Evolutionary conservation across 2,113 vertebrate species (phyloP).

Genomic region (Seriola aureovittata): DNA sequence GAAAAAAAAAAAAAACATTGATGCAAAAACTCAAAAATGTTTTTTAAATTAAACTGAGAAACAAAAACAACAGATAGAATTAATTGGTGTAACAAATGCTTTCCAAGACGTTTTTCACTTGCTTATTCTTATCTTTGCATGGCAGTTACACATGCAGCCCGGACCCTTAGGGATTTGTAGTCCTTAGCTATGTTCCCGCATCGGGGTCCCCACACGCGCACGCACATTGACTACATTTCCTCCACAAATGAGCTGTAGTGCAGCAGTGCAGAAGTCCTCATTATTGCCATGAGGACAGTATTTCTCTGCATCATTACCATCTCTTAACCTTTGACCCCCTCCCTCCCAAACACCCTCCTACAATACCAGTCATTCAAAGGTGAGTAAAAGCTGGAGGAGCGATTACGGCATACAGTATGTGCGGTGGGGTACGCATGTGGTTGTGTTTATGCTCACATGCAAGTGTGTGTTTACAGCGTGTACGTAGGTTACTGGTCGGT

Average conservation of each 20-base stretch:
- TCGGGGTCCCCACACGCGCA: not conserved
- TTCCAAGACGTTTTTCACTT: not conserved
- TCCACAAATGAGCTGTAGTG: constrained; percentile 4
- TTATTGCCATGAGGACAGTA: not conserved
- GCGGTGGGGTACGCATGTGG: not conserved
- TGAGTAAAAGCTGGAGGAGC: constrained; percentile 10
- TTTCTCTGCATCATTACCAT: constrained; percentile 31
- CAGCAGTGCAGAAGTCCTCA: not conserved
- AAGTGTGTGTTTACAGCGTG: not conserved
- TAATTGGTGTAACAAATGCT: not conserved
- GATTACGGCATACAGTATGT: not conserved
- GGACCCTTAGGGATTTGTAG: not conserved
- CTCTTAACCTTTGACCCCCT: constrained; percentile 41
- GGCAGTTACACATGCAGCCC: not conserved
- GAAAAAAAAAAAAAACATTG: not conserved
- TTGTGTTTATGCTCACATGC: not conserved
- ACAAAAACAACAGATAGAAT: not conserved
- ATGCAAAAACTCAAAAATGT: not conserved
- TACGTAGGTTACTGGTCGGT: constrained; percentile 27
- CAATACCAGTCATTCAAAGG: constrained; percentile 34
- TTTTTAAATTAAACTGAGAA: not conserved
- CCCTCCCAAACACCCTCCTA: not conserved
- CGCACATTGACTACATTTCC: not conserved
- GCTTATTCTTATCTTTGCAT: not conserved
- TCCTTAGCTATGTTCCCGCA: not conserved